Evolutionary conservation across 2,888 invertebrate genomes (phyloP), one percentile per base, ranked within the genome.

Genomic region (Caenorhabditis panamensis): DNA sequence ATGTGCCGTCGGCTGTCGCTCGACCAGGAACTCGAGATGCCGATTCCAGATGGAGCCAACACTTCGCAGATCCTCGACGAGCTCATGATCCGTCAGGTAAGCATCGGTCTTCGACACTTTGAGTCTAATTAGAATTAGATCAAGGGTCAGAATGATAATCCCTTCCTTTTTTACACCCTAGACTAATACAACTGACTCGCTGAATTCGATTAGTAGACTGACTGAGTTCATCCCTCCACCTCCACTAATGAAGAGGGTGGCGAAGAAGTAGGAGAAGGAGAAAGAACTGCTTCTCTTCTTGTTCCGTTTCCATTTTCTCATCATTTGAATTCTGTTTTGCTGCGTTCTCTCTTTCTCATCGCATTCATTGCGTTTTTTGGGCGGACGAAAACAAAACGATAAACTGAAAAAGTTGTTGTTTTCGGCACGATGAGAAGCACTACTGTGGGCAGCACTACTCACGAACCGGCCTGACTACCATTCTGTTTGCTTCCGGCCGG

Each of bases 1-100:
- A 90, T 91, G 75, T 85, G 91, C 56, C 86, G 92, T 28, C 90
- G 92, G n/a, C 84, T 91, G 59, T 91, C 91, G 13, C 89, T 91
- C n/a, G 84, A 86, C 71, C 87, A 87, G 49, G 82, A 86, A 24
- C 75, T 82, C 24, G 89, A 90, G 41, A 72, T 91, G 76, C 90
- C 90, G 44, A 84, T 91, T 26, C 91, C 91, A 11, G 87, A 89
- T 22, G 91, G 91, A 20, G 86, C 90, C 20, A 75, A 69, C 9
- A 79, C 83, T 1, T 88, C 88, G 37, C 86, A 84, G 53, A 84
- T 91, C 31, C 83, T 91, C 44, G 89, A 88, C 78, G 91, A 91
- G 76, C 83, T 88, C 41, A 89, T 90, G 89, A 89, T 91, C 59
- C 63, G 89, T 62, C 88, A 89, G 88, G 86, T 83, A 13, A 61